Base-by-base conservation (phyloP, 2,113 vertebrate species). In the Cheirogaleus medius region DNA sequence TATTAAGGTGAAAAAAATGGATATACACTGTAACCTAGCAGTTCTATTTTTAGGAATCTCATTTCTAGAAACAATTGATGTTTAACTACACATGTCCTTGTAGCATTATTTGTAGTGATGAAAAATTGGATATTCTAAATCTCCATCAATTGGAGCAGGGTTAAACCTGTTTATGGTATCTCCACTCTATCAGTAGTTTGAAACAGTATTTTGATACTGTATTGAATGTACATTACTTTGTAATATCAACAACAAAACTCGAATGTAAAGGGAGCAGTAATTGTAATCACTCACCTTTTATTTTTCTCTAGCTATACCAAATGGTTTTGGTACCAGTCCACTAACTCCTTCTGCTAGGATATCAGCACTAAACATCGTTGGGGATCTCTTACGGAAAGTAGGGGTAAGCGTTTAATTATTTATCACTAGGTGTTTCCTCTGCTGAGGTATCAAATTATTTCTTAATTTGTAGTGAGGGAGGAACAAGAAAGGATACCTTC, bases 331-430 rank as follows among this genome's bases (percentile, higher is more conserved):
- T 96, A 99, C 98, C 98, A 99, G 99, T 17, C 99, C 99, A 34
- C 99, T 99, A 80, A 99, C 99, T 91, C 99, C 99, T 27, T 99
- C 99, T 90, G 99, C 99, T 80, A 99, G 99, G 98, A 99, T 99
- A 99, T 99, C 99, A 73, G 99, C 99, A 32, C 99, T 99, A 95
- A 99, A 99, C 98, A 99, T 99, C 39, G 99, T 99, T 94, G 99
- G 99, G n/a, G 99, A 99, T 98, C 99, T 99, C 86, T 98, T 99
- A 95, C 99, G 99, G 97, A 99, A 99, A 99, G 99, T 99, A 34
- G 99, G 99, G 99, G 99, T 99, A 98, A 98, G 99, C 98, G 37
- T 94, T 97, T 29, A 56, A 7, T 95, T 92, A 73, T 96, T 96
- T 85, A 74, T 58, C 73, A 56, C 66, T 69, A 86, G 56, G 39